These are phyloP conservation scores for Pandemis corylana DNA, from an alignment of 2,888 invertebrate species.

Conservation along the genomic window DNA sequence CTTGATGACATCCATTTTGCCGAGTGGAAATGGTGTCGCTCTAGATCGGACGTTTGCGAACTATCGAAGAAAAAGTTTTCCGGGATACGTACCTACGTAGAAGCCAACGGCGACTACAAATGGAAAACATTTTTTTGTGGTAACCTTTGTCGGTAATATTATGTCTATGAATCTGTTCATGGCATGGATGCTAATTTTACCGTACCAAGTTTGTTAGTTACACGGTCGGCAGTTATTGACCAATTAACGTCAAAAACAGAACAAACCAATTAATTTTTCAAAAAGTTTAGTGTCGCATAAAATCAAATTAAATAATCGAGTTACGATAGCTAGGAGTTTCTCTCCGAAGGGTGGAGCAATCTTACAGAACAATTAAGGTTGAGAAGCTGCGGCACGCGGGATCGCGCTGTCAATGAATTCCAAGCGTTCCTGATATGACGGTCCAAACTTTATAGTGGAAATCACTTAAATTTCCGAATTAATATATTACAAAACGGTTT, in stretches of 20 bases:
- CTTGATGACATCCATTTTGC: neutral
- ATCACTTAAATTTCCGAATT: neutral
- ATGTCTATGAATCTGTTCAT: neutral
- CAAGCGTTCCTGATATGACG: slow-evolving; percentile 53
- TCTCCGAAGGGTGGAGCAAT: slow-evolving; percentile 42
- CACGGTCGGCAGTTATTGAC: neutral
- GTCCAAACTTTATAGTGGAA: slow-evolving; percentile 31
- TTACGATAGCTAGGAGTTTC: neutral
- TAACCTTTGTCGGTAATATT: too few species aligned
- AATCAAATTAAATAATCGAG: neutral
- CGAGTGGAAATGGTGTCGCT: neutral
- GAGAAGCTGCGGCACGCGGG: slow-evolving; percentile 44
- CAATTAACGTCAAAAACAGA: neutral
- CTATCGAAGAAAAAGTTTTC: neutral
- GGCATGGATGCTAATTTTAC: neutral
- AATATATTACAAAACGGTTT: neutral
- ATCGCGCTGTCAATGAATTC: slow-evolving; percentile 52
- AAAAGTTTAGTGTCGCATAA: neutral
- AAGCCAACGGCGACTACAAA: too few species aligned
- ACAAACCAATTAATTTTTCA: neutral
- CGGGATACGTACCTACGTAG: neutral
- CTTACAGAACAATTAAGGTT: slow-evolving; percentile 51
- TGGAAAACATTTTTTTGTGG: too few species aligned
- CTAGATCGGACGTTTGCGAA: too few species aligned
- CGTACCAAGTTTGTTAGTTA: neutral